Conservation (phyloP, 1,140 invertebrate species). For the Apolygus lucorum region DNA sequence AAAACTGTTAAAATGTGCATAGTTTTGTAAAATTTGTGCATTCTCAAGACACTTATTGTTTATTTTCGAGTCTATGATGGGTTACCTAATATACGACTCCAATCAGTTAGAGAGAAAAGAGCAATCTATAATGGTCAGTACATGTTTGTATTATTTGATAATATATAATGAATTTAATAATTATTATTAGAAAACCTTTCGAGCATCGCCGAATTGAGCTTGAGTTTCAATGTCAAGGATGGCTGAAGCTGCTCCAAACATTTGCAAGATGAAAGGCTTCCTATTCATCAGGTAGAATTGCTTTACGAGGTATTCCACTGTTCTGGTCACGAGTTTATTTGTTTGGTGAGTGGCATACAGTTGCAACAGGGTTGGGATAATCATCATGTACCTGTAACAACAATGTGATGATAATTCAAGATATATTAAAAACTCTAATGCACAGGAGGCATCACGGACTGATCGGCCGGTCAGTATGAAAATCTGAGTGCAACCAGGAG, state of each 20-base stretch:
- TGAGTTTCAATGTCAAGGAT: constrained; percentile 89
- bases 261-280: constrained; percentile 96
- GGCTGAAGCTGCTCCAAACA: constrained; percentile 96
- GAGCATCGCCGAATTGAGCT: constrained; percentile 75
- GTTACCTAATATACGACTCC: no score
- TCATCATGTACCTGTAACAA: constrained; percentile 73
- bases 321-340: constrained; percentile 86
- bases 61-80: no score
- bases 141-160: no score
- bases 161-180: no score
- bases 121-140: no score
- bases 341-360: constrained; percentile 97
- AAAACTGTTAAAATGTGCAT: no score
- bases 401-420: not conserved
- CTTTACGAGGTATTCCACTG: constrained; percentile 95
- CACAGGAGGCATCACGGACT: not conserved
- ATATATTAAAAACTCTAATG: constrained; percentile 24
- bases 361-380: constrained; percentile 94
- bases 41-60: no score
- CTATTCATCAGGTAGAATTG: constrained; percentile 98
- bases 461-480: no score
- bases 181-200: no score
- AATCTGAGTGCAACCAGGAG: no score
- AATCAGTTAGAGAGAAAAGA: no score
- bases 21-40: no score